These are phyloP conservation scores for Caenorhabditis zanzibari DNA, from an alignment of 2,888 invertebrate species.

Conservation along the genomic window DNA sequence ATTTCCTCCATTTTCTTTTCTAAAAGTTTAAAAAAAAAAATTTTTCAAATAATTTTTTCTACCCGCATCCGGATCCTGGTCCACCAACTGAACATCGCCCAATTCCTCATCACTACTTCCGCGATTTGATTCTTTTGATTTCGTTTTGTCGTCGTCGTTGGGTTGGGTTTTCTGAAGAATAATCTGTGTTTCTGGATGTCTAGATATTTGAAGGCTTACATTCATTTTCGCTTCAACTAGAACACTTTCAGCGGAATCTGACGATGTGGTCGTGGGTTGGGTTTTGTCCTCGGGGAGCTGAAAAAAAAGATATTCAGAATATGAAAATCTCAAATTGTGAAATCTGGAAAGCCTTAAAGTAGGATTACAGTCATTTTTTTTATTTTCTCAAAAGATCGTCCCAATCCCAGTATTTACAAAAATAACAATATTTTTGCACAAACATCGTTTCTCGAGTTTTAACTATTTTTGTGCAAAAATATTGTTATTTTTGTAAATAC, in stretches of 20 bases:
- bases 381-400: too few relatives aligned
- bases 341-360: too few relatives aligned
- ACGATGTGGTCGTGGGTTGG: background rate
- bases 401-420: too few relatives aligned
- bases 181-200: constrained; percentile 1
- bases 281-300: constrained; percentile 20
- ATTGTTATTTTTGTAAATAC: too few relatives aligned
- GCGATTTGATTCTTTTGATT: background rate
- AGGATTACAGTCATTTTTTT: too few relatives aligned
- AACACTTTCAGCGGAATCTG: background rate
- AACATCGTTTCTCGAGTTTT: too few relatives aligned
- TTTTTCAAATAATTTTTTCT: background rate
- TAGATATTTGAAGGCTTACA: background rate
- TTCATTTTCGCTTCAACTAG: background rate
- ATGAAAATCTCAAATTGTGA: too few relatives aligned
- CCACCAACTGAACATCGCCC: constrained; percentile 17
- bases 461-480: too few relatives aligned
- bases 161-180: constrained; percentile 17
- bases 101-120: constrained; percentile 9
- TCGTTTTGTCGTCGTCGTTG: background rate
- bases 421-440: too few relatives aligned
- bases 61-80: constrained; percentile 5
- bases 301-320: too few relatives aligned
- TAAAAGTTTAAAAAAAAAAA: background rate
- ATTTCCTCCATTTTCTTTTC: background rate